Percentiles rank a stretch among this genome's conserved stretches.
Conservation (phyloP, 1,140 invertebrate genomes). For the Conus ventricosus region DNA sequence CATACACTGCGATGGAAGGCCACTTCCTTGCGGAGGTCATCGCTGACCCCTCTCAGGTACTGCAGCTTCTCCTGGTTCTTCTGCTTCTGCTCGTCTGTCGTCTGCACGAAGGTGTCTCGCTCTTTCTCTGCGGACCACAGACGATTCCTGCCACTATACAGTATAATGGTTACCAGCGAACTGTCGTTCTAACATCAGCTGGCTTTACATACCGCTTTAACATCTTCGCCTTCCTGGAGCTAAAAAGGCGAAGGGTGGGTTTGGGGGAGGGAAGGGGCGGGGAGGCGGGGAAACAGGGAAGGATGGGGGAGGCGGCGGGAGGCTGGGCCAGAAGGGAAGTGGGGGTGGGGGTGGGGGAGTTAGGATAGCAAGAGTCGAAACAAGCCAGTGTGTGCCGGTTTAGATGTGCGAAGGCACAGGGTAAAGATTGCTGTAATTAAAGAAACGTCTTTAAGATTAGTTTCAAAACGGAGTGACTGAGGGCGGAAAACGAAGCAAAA, state of each 20-base stretch:
- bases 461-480: no score
- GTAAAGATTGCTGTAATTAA: no score
- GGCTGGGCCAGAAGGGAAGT: background rate
- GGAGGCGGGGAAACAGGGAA: background rate
- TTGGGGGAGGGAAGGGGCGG: background rate
- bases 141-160: no score
- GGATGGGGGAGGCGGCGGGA: background rate
- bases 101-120: constrained; percentile 25
- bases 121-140: background rate
- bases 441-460: no score
- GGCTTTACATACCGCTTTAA: no score
- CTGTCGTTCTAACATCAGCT: no score
- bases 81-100: constrained; percentile 2
- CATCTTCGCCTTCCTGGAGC: no score
- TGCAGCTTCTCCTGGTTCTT: constrained; percentile 16
- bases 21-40: constrained; percentile 21
- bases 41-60: constrained; percentile 4
- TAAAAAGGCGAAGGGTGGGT: no score
- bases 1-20: constrained; percentile 24
- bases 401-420: no score
- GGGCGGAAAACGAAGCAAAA: background rate
- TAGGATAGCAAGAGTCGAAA: no score
- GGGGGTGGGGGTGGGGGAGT: background rate
- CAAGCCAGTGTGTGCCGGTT: no score
- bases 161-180: no score